Conservation (phyloP, 2,113 vertebrate genomes). For the Rana temporaria region DNA sequence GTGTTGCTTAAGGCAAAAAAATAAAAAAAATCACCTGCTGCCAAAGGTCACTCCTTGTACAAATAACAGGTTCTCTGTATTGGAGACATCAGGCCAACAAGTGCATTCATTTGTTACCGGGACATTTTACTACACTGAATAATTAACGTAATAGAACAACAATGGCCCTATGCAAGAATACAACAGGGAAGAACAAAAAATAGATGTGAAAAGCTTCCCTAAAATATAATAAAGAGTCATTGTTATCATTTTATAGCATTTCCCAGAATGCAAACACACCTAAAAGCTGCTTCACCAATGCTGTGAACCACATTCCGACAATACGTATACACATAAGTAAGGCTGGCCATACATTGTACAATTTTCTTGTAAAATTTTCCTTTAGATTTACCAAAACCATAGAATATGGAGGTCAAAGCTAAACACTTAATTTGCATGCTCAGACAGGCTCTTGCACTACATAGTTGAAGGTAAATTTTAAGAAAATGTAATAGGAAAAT, state of each 20-base stretch:
- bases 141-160: not conserved
- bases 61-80: conserved; percentile 5
- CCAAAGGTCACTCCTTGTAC: conserved; percentile 3
- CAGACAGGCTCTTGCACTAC: too few relatives aligned
- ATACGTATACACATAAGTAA: too few relatives aligned
- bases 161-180: not conserved
- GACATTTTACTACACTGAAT: not conserved
- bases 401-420: too few relatives aligned
- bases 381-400: too few relatives aligned
- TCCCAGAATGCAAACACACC: not conserved
- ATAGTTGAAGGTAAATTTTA: too few relatives aligned
- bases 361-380: too few relatives aligned
- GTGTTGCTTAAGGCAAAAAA: not conserved
- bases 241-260: not conserved
- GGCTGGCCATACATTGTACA: too few relatives aligned
- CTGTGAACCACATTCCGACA: too few relatives aligned
- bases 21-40: not conserved
- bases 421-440: too few relatives aligned
- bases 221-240: not conserved
- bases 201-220: not conserved
- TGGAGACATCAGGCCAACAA: not conserved
- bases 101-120: not conserved
- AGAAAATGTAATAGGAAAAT: too few relatives aligned
- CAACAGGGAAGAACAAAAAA: not conserved
- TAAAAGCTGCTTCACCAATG: not conserved